A percentile compares a stretch with the other conserved stretches of the same genome.
Evolutionary conservation across 2,797 vertebrate genomes (phyloP).

Genomic region (Sebastes trivittatus): DNA sequence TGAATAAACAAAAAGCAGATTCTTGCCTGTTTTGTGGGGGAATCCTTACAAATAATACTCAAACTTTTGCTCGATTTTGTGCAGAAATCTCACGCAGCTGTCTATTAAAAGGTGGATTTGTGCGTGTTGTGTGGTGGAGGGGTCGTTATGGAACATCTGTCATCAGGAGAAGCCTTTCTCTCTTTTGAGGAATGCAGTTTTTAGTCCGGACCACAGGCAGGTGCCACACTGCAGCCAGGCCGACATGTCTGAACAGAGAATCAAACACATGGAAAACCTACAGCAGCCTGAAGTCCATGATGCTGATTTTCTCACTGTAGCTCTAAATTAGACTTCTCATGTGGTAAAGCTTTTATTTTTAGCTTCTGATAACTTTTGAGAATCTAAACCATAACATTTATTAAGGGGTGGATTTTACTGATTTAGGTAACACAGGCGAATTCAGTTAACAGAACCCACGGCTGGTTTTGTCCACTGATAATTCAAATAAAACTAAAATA

Average conservation of each 20-base stretch:
- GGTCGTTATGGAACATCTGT: constrained; percentile 33
- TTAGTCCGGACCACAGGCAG: constrained; percentile 39
- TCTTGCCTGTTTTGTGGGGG: background rate
- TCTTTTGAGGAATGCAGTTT: constrained; percentile 56
- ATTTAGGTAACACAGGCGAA: no score
- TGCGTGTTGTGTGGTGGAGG: background rate
- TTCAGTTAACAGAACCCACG: no score
- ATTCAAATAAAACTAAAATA: no score
- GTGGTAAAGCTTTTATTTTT: background rate
- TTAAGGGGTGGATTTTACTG: background rate
- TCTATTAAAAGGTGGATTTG: background rate
- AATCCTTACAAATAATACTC: background rate
- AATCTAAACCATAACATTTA: rapidly evolving
- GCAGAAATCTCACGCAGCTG: background rate
- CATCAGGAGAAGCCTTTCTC: constrained; percentile 49
- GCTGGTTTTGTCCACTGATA: background rate
- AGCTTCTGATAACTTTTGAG: background rate
- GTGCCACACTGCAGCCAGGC: constrained; percentile 39
- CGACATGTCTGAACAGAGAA: constrained; percentile 60
- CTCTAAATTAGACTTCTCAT: background rate
- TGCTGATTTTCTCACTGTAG: background rate
- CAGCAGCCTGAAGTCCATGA: background rate
- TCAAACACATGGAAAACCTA: constrained; percentile 19
- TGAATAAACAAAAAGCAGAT: background rate
- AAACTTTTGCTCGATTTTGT: background rate